Percentiles rank a stretch among this genome's conserved stretches.
These are phyloP conservation scores for Triplophysa rosa DNA, from an alignment of 2,113 vertebrate species.

Conservation along the genomic window DNA sequence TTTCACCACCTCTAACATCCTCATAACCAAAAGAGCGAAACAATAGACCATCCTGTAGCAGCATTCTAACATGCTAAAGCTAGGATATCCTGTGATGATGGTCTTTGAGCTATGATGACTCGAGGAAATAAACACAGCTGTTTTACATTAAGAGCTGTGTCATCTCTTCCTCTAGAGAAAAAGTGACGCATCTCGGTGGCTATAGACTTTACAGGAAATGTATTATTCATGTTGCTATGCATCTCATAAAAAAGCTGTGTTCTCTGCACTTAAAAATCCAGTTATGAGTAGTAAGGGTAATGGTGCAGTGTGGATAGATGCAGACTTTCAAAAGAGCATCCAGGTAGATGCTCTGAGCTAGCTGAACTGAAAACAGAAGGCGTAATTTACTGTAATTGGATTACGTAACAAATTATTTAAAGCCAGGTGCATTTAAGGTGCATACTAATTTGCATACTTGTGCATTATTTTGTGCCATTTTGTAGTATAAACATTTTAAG, in stretches of 20 bases:
- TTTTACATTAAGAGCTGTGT: constrained; percentile 52
- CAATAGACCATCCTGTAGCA: not conserved
- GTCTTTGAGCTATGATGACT: constrained; percentile 41
- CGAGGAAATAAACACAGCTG: constrained; percentile 70
- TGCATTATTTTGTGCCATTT: no score
- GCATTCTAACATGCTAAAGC: constrained; percentile 3
- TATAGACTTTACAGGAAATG: constrained; percentile 50
- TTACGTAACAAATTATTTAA: no score
- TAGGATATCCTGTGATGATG: constrained; percentile 65
- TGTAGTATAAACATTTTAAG: no score
- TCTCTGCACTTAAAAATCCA: constrained; percentile 29
- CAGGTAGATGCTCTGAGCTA: not conserved
- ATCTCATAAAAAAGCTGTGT: constrained; percentile 15
- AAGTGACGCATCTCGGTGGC: constrained; percentile 51
- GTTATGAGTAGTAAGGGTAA: not conserved
- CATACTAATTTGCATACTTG: no score
- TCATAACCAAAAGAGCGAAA: not conserved
- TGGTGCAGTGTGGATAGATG: not conserved
- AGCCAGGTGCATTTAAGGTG: no score
- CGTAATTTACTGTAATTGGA: no score
- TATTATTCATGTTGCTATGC: constrained; percentile 25
- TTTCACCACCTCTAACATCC: not conserved
- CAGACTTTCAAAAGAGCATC: not conserved
- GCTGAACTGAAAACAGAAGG: not conserved
- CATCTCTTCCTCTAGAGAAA: constrained; percentile 54